Evolutionary conservation across 2,888 invertebrate genomes (phyloP), one percentile per base, ranked within the genome.

Genomic region (Lepetodrilus schrolli): DNA sequence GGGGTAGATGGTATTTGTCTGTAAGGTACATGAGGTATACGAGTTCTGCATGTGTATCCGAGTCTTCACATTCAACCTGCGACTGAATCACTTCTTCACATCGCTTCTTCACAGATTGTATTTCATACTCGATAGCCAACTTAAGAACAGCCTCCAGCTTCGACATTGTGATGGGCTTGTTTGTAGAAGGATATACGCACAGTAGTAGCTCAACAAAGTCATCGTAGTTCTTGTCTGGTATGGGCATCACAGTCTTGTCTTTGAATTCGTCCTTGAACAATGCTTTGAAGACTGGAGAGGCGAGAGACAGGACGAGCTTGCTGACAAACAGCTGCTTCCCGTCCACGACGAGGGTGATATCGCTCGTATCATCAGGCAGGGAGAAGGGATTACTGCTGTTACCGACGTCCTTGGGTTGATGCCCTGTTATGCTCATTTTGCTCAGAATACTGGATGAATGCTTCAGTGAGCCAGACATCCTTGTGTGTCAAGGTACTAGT

Each of bases 191-290:
- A 43, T 79, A 81, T 10, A 81, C 37, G 38, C 82, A 82, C 20
- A 76, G 48, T n/a, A 81, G 72, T 37, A 82, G 78, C 43, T 81
- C 82, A 17, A 75, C 73, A 30, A 81, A 70, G 36, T 82, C 79
- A 3, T 48, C 73, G 69, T 77, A 81, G n/a, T 36, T 66, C 50
- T 82, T 81, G 3, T 75, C 82, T 7, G 82, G 82, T n/a, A 82
- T 73, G 17, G 76, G 75, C 20, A 81, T 77, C 17, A 80, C 78
- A 20, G 50, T 70, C 26, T 79, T 69, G 58, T 82, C 80, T 70
- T 75, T 77, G 66, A 81, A 82, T 72, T 79, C 80, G 4, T 78
- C 73, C 37, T 79, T 77, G 70, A 82, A 80, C 81, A 82, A 81
- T 30, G 70, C 66, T 17, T 78, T 49, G 71, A 80, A 82, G 4